Percentiles rank a stretch among this genome's conserved stretches.
These are phyloP conservation scores for Ladona fulva DNA, from an alignment of 1,140 invertebrate species.

Conservation along the genomic window DNA sequence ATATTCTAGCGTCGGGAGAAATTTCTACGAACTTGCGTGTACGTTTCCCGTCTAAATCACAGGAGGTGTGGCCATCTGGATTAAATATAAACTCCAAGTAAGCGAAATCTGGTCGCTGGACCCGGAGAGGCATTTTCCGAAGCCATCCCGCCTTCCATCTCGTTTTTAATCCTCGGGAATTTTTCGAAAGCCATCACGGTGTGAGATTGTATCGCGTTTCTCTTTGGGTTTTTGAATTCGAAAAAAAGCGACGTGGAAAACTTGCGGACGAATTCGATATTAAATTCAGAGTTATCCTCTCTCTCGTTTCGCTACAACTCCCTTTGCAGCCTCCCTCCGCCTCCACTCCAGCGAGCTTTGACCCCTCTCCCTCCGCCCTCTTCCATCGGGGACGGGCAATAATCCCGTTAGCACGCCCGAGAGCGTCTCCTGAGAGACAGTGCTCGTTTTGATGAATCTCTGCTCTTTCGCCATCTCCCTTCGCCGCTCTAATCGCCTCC, in stretches of 20 bases:
- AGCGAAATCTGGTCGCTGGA: too few species aligned
- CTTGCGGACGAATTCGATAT: background rate
- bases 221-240: background rate
- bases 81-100: too few species aligned
- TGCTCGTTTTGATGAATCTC: background rate
- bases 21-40: too few species aligned
- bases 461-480: background rate
- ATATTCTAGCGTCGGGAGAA: too few species aligned
- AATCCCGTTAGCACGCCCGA: slow-evolving; percentile 1
- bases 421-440: background rate
- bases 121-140: too few species aligned
- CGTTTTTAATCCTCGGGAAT: background rate
- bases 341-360: background rate
- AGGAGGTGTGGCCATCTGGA: too few species aligned
- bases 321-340: background rate
- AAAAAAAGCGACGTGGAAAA: background rate
- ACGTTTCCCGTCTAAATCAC: too few species aligned
- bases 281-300: background rate
- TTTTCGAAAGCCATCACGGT: background rate
- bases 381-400: background rate
- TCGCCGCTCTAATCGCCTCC: background rate
- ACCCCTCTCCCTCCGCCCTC: background rate
- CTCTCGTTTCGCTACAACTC: background rate
- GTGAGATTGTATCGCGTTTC: background rate
- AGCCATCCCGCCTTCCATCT: background rate